Base-by-base conservation (phyloP, 2,888 invertebrate species). In the Troides helena region DNA sequence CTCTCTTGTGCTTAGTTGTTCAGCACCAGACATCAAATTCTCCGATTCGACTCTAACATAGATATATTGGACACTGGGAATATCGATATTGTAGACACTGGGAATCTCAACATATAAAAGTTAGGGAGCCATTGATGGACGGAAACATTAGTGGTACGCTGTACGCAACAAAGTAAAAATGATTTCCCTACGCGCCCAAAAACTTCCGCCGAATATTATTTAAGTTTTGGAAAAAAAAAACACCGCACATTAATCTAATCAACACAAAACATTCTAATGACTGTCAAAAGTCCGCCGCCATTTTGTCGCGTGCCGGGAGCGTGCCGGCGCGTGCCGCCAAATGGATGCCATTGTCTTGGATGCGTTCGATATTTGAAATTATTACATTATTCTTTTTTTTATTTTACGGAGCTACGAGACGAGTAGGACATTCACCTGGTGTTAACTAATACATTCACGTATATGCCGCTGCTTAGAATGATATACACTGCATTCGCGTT, bases 251-350 rank as follows among this genome's bases (percentile, higher is more conserved):
- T 81, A 83, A 83, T 83, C 81, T 81, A 81, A 83, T 83, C 77
- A 81, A 80, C 81, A 83, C 82, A 82, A 83, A 81, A 88, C 86
- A 88, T 83, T 72, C 72, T 81, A 81, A 81, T 81, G 82, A 78
- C 78, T 80, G 82, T 78, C 81, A 80, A 79, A 77, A 77, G 79
- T 75, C 77, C 76, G 79, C 83, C 81, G 86, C 83, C 83, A 83
- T 77, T 74, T 80, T 84, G 84, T 73, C 85, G 79, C 77, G 80
- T 78, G 81, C 72, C 72, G 74, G 81, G 76, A 87, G 85, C 89
- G 90, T 87, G 91, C 77, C 78, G 58, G 66, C 75, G 74, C 77
- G 77, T 78, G 80, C 74, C 74, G 67, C 74, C 81, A 83, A 84
- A 84, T 83, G 81, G 83, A 80, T 77, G 77, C 75, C 75, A 82